phyloP scores from a whole-genome alignment of 2,797 vertebrate species.

The Coranthus polyacanthus region DNA sequence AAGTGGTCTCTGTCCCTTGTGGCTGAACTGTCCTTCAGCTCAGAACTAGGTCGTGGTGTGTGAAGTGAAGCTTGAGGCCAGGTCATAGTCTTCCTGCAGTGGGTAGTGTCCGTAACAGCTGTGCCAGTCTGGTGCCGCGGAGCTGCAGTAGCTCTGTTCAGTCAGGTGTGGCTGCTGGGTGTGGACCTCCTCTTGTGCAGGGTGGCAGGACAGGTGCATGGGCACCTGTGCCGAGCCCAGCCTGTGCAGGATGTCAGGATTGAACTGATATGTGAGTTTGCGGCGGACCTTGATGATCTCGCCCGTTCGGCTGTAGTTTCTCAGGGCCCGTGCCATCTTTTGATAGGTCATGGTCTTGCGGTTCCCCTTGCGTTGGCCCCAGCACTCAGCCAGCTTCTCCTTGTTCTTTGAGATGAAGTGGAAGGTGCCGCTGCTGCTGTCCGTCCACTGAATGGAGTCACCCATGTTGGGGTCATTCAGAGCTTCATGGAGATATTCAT shows the following conservation, averaged over 20 bases:
- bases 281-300: constrained; percentile 96
- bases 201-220: constrained; percentile 58
- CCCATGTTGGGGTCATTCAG: constrained; percentile 92
- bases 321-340: constrained; percentile 98
- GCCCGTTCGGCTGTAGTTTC: constrained; percentile 97
- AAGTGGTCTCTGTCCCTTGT: neutral
- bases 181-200: constrained; percentile 69
- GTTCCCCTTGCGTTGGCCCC: constrained; percentile 98
- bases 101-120: constrained; percentile 85
- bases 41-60: constrained; percentile 64
- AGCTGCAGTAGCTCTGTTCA: constrained; percentile 79
- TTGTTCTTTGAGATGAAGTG: constrained; percentile 99
- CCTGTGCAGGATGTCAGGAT: constrained; percentile 91
- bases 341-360: constrained; percentile 99
- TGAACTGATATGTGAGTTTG: constrained; percentile 98
- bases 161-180: constrained; percentile 52
- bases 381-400: constrained; percentile 95
- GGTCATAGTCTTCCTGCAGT: constrained; percentile 83
- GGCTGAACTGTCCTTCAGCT: constrained; percentile 11
- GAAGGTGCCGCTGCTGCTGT: constrained; percentile 91
- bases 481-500: constrained; percentile 94
- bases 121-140: constrained; percentile 85
- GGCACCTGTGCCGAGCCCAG: constrained; percentile 81
- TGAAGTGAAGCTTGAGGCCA: constrained; percentile 80
- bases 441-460: constrained; percentile 98